These are phyloP conservation scores for Pseudomyrmex dendroicus DNA, from an alignment of 1,140 invertebrate genomes.

Conservation along the genomic window DNA sequence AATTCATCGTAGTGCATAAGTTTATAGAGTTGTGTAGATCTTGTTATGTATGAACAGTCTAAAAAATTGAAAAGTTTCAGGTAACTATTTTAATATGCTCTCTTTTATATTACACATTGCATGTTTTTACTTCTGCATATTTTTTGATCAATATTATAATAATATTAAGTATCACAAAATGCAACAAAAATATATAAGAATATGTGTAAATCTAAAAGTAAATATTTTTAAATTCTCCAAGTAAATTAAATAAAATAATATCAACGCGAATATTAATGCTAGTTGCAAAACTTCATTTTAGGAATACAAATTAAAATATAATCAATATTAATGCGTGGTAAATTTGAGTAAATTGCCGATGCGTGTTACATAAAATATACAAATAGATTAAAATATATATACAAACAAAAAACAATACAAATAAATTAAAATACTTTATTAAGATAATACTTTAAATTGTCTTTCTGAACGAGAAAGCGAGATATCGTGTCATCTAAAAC, in stretches of 20 bases:
- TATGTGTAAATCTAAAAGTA: no score
- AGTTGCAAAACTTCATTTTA: no score
- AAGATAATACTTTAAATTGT: neutral
- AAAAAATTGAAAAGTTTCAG: neutral
- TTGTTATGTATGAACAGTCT: neutral
- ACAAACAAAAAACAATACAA: neutral
- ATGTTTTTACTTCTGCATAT: no score
- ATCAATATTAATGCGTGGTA: no score
- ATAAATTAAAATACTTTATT: neutral
- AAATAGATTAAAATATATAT: no score
- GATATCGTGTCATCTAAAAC: neutral
- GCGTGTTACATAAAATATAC: neutral
- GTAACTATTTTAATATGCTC: neutral
- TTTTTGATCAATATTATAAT: no score
- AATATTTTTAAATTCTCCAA: no score
- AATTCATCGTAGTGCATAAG: slow-evolving; percentile 77
- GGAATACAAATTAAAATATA: no score
- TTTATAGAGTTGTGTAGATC: slow-evolving; percentile 72
- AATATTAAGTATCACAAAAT: no score
- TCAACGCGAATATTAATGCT: no score
- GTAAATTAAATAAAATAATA: no score
- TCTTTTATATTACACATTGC: neutral
- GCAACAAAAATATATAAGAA: no score
- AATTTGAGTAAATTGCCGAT: neutral
- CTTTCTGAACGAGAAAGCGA: neutral